These are phyloP conservation scores for Macaca nemestrina DNA, from an alignment of 2,113 vertebrate species.

Conservation along the genomic window DNA sequence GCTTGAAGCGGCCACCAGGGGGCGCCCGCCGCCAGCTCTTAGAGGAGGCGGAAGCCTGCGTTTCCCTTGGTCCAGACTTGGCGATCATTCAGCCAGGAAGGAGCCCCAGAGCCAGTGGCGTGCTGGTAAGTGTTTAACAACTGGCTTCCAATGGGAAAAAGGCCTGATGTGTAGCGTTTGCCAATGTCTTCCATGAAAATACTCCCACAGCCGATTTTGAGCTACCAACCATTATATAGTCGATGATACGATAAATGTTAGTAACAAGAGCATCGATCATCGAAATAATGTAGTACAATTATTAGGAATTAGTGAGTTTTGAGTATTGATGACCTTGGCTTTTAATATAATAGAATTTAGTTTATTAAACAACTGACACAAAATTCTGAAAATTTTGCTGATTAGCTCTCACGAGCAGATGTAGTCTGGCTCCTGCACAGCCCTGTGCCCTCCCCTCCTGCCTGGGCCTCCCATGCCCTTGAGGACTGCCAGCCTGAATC, in stretches of 20 bases:
- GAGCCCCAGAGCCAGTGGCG: fast-evolving
- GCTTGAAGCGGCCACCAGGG: constrained; percentile 34
- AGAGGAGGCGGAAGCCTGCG: fast-evolving
- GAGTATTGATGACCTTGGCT: not conserved
- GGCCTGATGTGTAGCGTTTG: not conserved
- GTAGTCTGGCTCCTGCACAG: not conserved
- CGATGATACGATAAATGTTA: not conserved
- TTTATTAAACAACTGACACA: not conserved
- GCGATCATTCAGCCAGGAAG: not conserved
- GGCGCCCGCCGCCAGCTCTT: not conserved
- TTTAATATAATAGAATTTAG: not conserved
- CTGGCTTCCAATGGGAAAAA: not conserved
- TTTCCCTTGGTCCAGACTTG: fast-evolving
- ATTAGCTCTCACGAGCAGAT: not conserved
- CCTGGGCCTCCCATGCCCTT: not conserved
- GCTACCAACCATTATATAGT: fast-evolving
- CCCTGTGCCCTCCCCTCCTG: not conserved
- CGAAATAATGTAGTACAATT: not conserved
- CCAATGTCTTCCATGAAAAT: not conserved
- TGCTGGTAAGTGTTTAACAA: not conserved
- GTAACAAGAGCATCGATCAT: not conserved
- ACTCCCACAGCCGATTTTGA: not conserved
- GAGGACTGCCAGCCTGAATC: fast-evolving
- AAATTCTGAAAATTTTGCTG: not conserved
- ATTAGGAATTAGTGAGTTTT: not conserved